Percentiles rank a stretch among this genome's conserved stretches.
phyloP scores from a whole-genome alignment of 2,113 vertebrate genomes.

The Butorides virescens region DNA sequence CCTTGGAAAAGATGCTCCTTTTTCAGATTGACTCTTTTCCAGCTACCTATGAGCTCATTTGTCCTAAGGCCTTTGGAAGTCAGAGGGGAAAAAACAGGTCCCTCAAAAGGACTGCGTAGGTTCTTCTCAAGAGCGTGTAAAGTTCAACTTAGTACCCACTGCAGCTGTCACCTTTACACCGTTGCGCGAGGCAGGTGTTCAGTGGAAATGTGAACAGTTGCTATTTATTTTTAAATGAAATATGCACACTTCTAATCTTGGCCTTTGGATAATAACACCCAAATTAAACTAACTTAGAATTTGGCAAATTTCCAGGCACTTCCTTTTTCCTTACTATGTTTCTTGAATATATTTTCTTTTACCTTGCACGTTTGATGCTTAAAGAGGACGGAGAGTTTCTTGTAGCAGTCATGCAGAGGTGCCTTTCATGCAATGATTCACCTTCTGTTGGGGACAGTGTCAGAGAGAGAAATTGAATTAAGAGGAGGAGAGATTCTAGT shows the following conservation, averaged over 20 bases:
- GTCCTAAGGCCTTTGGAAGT: not conserved
- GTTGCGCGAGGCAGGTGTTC: not conserved
- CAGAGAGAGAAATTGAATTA: slow-evolving; percentile 31
- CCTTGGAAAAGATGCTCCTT: not conserved
- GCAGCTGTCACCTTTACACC: not conserved
- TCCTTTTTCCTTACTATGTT: not conserved
- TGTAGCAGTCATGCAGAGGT: not conserved
- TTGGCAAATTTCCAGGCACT: not conserved
- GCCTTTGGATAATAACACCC: not conserved
- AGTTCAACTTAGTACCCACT: not conserved
- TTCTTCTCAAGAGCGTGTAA: not conserved
- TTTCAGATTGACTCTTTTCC: not conserved
- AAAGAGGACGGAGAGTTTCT: not conserved
- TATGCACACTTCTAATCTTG: not conserved
- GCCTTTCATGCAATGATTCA: slow-evolving; percentile 20
- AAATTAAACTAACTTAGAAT: not conserved
- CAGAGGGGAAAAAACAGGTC: not conserved
- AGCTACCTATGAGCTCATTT: not conserved
- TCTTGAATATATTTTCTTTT: not conserved
- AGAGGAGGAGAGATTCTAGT: not conserved
- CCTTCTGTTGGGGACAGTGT: not conserved
- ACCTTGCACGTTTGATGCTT: not conserved
- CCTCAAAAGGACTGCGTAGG: not conserved
- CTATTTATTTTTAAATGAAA: not conserved
- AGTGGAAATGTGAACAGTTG: not conserved